phyloP scores from a whole-genome alignment of 2,113 vertebrate genomes.

The Eleginops maclovinus region DNA sequence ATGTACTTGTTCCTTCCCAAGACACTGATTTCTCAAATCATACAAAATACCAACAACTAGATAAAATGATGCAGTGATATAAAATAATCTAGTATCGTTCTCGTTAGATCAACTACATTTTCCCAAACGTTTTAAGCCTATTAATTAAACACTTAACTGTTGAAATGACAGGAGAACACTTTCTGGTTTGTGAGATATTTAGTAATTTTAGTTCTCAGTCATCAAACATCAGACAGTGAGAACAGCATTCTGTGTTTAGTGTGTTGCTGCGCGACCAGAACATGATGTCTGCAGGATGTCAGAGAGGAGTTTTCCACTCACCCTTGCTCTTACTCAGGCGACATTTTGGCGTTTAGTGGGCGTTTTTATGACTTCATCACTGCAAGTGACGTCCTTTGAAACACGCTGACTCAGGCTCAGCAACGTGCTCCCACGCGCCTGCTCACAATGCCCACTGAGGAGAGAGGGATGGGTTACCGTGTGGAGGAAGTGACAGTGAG shows the following conservation, averaged over 20 bases:
- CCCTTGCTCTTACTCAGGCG: not conserved
- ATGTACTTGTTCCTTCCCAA: too few relatives aligned
- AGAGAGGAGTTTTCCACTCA: slow-evolving; percentile 62
- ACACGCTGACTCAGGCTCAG: slow-evolving; percentile 55
- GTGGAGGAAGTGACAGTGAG: slow-evolving; percentile 9
- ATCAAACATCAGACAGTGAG: not conserved
- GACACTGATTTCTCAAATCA: too few relatives aligned
- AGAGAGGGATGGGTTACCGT: not conserved
- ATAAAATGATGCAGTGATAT: too few relatives aligned
- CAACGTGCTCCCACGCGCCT: slow-evolving; percentile 55
- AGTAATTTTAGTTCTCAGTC: not conserved
- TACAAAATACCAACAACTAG: too few relatives aligned
- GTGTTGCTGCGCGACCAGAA: slow-evolving; percentile 22
- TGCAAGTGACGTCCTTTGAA: slow-evolving; percentile 14
- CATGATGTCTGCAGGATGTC: not conserved
- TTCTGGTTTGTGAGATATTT: not conserved
- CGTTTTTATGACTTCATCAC: slow-evolving; percentile 26
- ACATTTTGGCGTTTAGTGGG: slow-evolving; percentile 19
- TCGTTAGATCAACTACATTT: not conserved
- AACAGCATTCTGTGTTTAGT: slow-evolving; percentile 8
- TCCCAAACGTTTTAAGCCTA: not conserved
- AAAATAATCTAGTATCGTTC: not conserved
- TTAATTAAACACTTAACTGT: not conserved
- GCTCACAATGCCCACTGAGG: slow-evolving; percentile 16
- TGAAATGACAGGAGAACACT: too few relatives aligned